Evolutionary conservation across 2,113 vertebrate species (phyloP), one percentile per base, ranked within the genome.

Genomic region (Riparia riparia): DNA sequence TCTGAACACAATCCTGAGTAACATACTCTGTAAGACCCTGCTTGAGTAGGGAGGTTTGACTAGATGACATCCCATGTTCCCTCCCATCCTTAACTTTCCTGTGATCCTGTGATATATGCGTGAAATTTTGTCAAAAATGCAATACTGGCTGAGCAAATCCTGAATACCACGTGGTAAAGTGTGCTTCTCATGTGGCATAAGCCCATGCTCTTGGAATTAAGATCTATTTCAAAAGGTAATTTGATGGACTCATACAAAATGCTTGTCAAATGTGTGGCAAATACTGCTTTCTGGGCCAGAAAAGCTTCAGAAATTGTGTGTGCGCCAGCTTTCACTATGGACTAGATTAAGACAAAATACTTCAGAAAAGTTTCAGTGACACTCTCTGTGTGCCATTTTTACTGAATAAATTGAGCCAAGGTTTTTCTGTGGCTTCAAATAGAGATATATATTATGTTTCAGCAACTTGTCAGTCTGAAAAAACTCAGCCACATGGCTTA

Each of bases 61-160:
- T 42, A 9, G 34, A 54, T 50, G 6, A 32, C 6, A 4, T 42
- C 17, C 17, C 0, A 0, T 32, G 17, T 20, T 49, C 31, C 10
- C 31, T 83, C 41, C 26, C 14, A 16, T 42, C 31, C 29, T 37
- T 49, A 56, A 42, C 31, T 26, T 77, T 56, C 22, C 21, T 42
- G 22, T 56, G 49, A 54, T 42, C 63, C 71, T 32, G 47, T 56
- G 31, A 73, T 47, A 71, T 1, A 58, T 8, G 8, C 3, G 0
- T 57, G 42, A 90, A 80, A 57, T 64, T 70, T 15, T 49, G 39
- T 86, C 41, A 74, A 86, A 86, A 95, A 84, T 42, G 7, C 29
- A 47, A 11, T 12, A 54, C 9, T 39, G 18, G 8, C 26, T 56
- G 24, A 89, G n/a, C 7, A 54, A 87, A 91, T 86, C 16, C 29